Evolutionary conservation across 2,888 invertebrate genomes (phyloP), one percentile per base, ranked within the genome.

Genomic region (Drosophila sordidula): DNA sequence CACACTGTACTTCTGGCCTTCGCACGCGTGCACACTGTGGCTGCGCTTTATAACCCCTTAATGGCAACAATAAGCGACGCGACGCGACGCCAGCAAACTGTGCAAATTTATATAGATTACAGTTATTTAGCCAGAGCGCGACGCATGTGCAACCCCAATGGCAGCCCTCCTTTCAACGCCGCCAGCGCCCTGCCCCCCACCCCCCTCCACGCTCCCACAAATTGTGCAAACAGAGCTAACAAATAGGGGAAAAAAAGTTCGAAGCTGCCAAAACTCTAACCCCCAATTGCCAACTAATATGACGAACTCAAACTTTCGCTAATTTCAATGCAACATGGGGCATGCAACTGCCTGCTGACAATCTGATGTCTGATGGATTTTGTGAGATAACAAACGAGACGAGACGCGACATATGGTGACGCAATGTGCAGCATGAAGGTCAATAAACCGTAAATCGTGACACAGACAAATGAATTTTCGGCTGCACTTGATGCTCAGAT

Each of bases 401-500:
- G 63, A 56, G 34, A 12, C 34, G 34, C 4, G 34, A 11, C 64
- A 62, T 50, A 58, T 62, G 62, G 66, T 76, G 77, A 77, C 74
- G 78, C 77, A 77, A 77, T 69, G 66, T 63, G 64, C 74, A 47
- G 49, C 74, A 74, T 70, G 70, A 70, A 78, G 77, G 77, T 77
- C 77, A 77, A 77, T 68, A 77, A 77, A 78, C 77, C 75, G 71
- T 50, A 50, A 64, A 55, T n/a, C 38, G 41, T 26, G 47, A 29
- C 55, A 49, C 22, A 14, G 25, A 54, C 54, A 47, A 22, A 6
- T 6, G 5, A 29, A 34, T 41, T 18, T 36, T 42, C n/a, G 34
- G 41, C 9, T 16, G 34, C 54, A 16, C 32, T 22, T 22, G 52
- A 29, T n/a, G 41, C 5, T 12, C 29, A 42, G 41, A 29, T 32